A percentile compares a stretch with the other conserved stretches of the same genome.
phyloP scores from a whole-genome alignment of 1,140 invertebrate genomes.

The Drosophila equinoxialis region DNA sequence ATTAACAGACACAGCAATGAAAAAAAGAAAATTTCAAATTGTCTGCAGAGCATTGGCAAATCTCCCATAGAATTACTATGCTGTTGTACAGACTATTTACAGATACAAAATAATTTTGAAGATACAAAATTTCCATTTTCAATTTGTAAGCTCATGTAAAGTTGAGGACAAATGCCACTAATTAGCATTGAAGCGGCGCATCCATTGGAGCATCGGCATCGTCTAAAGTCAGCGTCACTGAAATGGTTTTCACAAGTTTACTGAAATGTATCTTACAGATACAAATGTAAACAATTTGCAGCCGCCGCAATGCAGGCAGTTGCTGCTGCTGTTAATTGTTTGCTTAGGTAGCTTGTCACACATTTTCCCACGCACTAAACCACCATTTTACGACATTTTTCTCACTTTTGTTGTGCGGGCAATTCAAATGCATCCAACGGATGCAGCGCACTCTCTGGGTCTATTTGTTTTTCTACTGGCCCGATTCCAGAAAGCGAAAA shows the following conservation, averaged over 20 bases:
- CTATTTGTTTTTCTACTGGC: slow-evolving; percentile 21
- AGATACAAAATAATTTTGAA: slow-evolving; percentile 42
- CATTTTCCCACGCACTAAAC: slow-evolving; percentile 69
- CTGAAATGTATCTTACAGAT: slow-evolving; percentile 75
- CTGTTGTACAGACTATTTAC: slow-evolving; percentile 54
- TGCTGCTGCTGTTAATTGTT: slow-evolving; percentile 34
- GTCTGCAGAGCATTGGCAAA: slow-evolving; percentile 18
- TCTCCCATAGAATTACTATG: background rate
- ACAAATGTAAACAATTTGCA: slow-evolving; percentile 68
- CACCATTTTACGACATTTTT: slow-evolving; percentile 56
- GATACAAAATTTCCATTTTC: slow-evolving; percentile 60
- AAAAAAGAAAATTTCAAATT: slow-evolving; percentile 27
- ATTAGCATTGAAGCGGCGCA: slow-evolving; percentile 62
- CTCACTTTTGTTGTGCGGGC: slow-evolving; percentile 47
- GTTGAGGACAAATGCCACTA: slow-evolving; percentile 73
- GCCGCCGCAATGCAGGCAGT: slow-evolving; percentile 24
- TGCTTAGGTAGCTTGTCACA: slow-evolving; percentile 64
- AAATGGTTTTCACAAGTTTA: slow-evolving; percentile 77
- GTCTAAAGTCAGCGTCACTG: slow-evolving; percentile 18
- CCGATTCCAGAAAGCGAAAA: slow-evolving; percentile 36
- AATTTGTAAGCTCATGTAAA: slow-evolving; percentile 71
- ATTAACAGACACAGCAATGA: slow-evolving; percentile 42
- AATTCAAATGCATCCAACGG: slow-evolving; percentile 63
- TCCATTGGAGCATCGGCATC: slow-evolving; percentile 37
- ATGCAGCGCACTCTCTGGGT: slow-evolving; percentile 37